phyloP scores from a whole-genome alignment of 2,888 invertebrate species.

The Lottia scabra region DNA sequence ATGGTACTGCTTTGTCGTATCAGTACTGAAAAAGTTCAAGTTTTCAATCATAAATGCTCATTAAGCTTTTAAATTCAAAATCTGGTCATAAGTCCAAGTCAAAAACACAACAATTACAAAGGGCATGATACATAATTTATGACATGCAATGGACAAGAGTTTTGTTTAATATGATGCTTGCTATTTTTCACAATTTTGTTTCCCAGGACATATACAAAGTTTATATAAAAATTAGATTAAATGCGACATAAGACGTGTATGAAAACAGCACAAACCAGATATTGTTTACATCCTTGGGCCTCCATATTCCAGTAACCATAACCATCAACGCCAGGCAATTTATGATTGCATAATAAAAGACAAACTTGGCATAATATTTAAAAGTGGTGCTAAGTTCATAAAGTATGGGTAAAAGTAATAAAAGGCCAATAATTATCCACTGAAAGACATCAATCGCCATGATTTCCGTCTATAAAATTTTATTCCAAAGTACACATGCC shows the following conservation, averaged over 20 bases:
- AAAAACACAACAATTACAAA: too few species aligned
- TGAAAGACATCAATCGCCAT: constrained; percentile 47
- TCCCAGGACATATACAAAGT: too few species aligned
- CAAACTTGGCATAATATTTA: constrained; percentile 55
- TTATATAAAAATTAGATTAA: too few species aligned
- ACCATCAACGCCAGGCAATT: constrained; percentile 37
- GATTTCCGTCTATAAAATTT: neutral
- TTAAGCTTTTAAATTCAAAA: too few species aligned
- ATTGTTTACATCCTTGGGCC: constrained; percentile 45
- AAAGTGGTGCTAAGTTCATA: constrained; percentile 53
- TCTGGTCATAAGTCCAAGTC: too few species aligned
- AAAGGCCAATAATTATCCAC: constrained; percentile 45
- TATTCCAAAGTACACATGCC: neutral
- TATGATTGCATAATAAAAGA: constrained; percentile 43
- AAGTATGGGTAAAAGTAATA: constrained; percentile 48
- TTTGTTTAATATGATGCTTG: too few species aligned
- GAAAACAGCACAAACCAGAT: constrained; percentile 34
- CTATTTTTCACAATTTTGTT: too few species aligned
- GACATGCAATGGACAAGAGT: too few species aligned
- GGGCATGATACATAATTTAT: too few species aligned
- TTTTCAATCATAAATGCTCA: too few species aligned
- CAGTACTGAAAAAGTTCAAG: too few species aligned
- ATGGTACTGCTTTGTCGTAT: too few species aligned
- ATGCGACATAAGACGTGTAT: constrained; percentile 1
- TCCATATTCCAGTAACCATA: constrained; percentile 33